Conservation (phyloP, 2,888 invertebrate species). For the Pherbina coryleti region DNA sequence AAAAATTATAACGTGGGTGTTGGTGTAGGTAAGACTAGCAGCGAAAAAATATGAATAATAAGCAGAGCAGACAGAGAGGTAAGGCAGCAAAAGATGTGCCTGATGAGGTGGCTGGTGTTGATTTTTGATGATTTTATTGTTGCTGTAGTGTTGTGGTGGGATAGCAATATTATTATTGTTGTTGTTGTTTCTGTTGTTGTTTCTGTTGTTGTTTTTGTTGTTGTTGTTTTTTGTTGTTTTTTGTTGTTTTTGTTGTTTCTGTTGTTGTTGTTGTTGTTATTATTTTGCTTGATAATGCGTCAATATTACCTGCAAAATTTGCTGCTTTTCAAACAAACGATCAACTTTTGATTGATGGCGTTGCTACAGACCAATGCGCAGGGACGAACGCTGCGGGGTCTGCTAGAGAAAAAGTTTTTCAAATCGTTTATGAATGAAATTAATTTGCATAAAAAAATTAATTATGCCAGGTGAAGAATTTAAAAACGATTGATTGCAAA, state of each 20-base stretch:
- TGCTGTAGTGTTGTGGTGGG: conserved; percentile 12
- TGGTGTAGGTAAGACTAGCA: background rate
- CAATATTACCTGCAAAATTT: conserved; percentile 28
- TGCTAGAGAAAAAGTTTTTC: no score
- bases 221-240: background rate
- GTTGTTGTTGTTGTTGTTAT: background rate
- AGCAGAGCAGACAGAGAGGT: conserved; percentile 4
- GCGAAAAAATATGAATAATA: conserved; percentile 25
- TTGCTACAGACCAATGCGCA: no score
- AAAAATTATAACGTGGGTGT: background rate
- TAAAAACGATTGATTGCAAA: background rate
- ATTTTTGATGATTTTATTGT: no score
- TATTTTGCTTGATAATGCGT: conserved; percentile 16
- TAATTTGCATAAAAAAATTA: conserved; percentile 24
- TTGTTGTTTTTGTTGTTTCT: background rate
- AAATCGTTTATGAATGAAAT: conserved; percentile 5
- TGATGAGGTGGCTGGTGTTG: conserved; percentile 9
- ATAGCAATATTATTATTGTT: background rate
- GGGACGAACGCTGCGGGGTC: no score
- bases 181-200: no score
- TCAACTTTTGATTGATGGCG: conserved; percentile 33
- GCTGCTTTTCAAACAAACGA: conserved; percentile 8
- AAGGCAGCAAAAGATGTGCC: background rate
- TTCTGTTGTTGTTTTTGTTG: background rate
- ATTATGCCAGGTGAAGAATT: conserved; percentile 18